These are phyloP conservation scores for Protomyctophum bolini DNA, from an alignment of 2,113 vertebrate genomes.

Conservation along the genomic window DNA sequence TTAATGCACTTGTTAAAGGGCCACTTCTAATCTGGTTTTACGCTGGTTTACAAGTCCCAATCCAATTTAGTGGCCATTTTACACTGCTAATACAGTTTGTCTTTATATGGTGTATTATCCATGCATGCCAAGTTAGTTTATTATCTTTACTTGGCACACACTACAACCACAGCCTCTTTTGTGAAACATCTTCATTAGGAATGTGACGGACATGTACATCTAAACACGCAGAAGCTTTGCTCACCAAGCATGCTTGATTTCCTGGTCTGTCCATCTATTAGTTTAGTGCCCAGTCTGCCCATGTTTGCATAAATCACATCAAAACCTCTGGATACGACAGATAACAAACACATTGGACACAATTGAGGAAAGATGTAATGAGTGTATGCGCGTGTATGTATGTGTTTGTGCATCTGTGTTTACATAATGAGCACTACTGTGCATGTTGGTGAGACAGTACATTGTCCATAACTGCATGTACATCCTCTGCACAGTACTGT, in stretches of 20 bases:
- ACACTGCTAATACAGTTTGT: constrained; percentile 55
- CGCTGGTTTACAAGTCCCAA: constrained; percentile 60
- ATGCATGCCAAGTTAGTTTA: background rate
- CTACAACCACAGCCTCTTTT: background rate
- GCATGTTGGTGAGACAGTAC: too few relatives aligned
- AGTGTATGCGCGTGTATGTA: background rate
- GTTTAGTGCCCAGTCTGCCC: too few relatives aligned
- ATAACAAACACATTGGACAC: constrained; percentile 4
- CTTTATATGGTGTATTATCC: constrained; percentile 22
- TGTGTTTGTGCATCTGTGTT: constrained; percentile 5
- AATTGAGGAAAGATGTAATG: constrained; percentile 1
- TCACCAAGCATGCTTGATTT: background rate
- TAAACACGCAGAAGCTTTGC: background rate
- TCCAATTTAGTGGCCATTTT: constrained; percentile 54
- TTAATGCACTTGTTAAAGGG: constrained; percentile 65
- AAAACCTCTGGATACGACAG: constrained; percentile 11
- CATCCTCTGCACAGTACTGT: background rate
- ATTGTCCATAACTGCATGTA: too few relatives aligned
- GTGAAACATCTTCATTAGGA: background rate
- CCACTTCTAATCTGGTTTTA: constrained; percentile 57
- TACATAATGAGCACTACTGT: too few relatives aligned
- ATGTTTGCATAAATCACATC: constrained; percentile 7
- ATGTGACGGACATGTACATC: background rate
- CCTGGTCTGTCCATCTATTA: background rate
- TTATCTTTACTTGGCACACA: too few relatives aligned